phyloP scores from a whole-genome alignment of 1,140 invertebrate genomes.

The Adelges cooleyi region DNA sequence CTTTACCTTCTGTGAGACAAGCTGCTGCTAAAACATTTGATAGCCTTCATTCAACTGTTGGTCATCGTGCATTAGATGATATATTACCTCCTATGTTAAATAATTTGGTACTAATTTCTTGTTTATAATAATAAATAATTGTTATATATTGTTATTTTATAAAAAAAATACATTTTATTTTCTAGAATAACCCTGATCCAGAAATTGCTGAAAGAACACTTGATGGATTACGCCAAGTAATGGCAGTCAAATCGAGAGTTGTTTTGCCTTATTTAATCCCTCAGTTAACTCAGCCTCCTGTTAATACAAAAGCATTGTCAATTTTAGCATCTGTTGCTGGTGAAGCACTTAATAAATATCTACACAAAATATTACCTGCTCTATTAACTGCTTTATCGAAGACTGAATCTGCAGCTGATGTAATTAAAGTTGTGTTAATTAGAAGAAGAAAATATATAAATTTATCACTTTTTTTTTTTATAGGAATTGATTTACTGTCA shows the following conservation, averaged over 20 bases:
- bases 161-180: no score
- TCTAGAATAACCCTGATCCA: conserved; percentile 58
- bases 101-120: conserved; percentile 47
- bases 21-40: conserved; percentile 96
- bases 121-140: no score
- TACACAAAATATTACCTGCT: conserved; percentile 82
- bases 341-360: conserved; percentile 81
- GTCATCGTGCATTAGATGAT: conserved; percentile 89
- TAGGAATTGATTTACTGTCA: conserved; percentile 85
- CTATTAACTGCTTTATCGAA: conserved; percentile 66
- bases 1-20: conserved; percentile 78
- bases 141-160: not conserved
- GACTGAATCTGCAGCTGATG: conserved; percentile 38
- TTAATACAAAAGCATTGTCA: conserved; percentile 87
- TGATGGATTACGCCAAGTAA: conserved; percentile 90
- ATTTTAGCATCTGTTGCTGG: conserved; percentile 85
- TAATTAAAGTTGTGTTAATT: conserved; percentile 16
- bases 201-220: conserved; percentile 70
- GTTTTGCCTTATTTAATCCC: conserved; percentile 93
- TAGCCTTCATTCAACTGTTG: conserved; percentile 86
- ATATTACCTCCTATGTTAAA: conserved; percentile 84
- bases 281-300: conserved; percentile 72
- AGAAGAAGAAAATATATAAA: no score
- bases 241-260: conserved; percentile 90
- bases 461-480: conserved; percentile 28